Base-by-base conservation (phyloP, 2,113 vertebrate genomes). In the Equus quagga region DNA sequence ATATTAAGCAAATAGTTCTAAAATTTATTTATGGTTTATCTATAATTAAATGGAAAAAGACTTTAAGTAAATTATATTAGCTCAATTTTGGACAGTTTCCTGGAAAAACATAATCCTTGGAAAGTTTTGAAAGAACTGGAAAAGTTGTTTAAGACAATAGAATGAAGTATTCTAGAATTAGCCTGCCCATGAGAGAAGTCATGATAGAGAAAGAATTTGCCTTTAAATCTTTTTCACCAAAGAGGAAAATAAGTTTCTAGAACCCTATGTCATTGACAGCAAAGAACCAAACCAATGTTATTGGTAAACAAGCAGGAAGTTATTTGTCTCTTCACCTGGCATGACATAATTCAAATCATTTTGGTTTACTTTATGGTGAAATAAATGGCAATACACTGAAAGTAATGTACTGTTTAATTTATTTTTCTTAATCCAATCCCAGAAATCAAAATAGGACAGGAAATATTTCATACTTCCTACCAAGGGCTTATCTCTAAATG, bases 61-160 rank as follows among this genome's bases (percentile, higher is more conserved):
- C 60, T 91, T 95, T 94, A 82, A 81, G 84, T 89, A 97, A 94
- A 75, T 88, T 93, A 33, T 46, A 83, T 86, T 91, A 89, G 19
- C 13, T 87, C 28, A 67, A 36, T 75, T 91, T 92, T 82, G 70
- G 56, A 60, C 10, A 18, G 8, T 89, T 83, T 89, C 44, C 82
- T 93, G 64, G 51, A 94, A 95, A 97, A 93, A 89, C 26, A 93
- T 31, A 96, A 75, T 60, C 56, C 31, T 82, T 89, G 58, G 49
- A 79, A 84, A 89, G 3, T 89, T 92, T 93, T 67, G 13, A 81
- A 94, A 89, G n/a, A 85, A 81, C 23, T 89, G 21, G 49, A 92
- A 58, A 79, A 69, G 2, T 78, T 86, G 4, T 73, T 92, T 85
- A 94, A 96, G 64, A 88, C 95, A 89, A 69, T 44, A 92, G 31